A percentile compares a stretch with the other conserved stretches of the same genome.
Conservation (phyloP, 1,140 invertebrate genomes). For the Drosophila tani region DNA sequence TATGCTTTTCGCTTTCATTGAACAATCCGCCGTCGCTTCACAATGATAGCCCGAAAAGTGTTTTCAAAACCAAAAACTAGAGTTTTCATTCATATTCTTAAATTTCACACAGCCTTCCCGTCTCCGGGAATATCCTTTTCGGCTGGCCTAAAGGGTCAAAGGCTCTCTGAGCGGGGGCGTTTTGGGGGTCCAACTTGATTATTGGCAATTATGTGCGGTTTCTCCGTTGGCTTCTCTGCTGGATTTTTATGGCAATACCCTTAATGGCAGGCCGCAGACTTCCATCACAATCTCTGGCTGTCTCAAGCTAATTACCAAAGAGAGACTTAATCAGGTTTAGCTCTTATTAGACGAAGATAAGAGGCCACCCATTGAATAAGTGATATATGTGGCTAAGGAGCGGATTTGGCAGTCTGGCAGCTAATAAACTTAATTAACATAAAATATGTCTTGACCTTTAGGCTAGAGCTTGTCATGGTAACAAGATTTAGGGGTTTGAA, state of each 20-base stretch:
- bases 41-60: constrained; percentile 16
- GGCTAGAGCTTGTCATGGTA: no score
- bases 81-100: constrained; percentile 21
- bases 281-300: constrained; percentile 1
- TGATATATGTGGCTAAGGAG: constrained; percentile 15
- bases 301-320: constrained; percentile 45
- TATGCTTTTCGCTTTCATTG: constrained; percentile 74
- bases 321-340: constrained; percentile 61
- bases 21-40: constrained; percentile 17
- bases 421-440: constrained; percentile 23
- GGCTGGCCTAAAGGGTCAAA: constrained; percentile 45
- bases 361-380: constrained; percentile 31
- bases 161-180: constrained; percentile 21
- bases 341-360: constrained; percentile 30
- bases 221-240: constrained; percentile 29
- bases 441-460: constrained; percentile 10
- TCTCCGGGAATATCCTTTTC: background rate
- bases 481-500: background rate
- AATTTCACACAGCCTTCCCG: background rate
- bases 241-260: constrained; percentile 31
- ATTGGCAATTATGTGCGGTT: constrained; percentile 76
- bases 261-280: constrained; percentile 16
- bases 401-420: constrained; percentile 15
- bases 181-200: constrained; percentile 53
- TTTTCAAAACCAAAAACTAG: constrained; percentile 24